These are phyloP conservation scores for Paradisaea rubra DNA, from an alignment of 2,113 vertebrate genomes.

Conservation along the genomic window DNA sequence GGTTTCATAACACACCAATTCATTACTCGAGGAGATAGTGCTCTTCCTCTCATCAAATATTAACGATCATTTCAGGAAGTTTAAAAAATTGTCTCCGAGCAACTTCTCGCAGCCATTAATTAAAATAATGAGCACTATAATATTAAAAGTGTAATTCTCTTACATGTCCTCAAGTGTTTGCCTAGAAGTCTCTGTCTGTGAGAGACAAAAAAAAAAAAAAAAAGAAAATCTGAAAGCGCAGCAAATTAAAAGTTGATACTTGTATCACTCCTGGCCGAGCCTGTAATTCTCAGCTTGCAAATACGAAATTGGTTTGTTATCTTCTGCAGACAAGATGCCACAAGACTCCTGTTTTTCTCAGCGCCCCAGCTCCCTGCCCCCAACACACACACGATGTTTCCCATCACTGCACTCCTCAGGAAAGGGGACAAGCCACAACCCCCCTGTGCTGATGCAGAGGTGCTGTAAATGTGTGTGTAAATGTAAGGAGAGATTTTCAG, in stretches of 20 bases:
- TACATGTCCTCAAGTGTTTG: constrained; percentile 69
- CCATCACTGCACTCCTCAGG: neutral
- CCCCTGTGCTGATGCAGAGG: neutral
- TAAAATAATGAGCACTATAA: constrained; percentile 71
- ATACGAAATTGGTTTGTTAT: constrained; percentile 26
- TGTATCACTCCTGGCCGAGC: constrained; percentile 54
- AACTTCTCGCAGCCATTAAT: constrained; percentile 71
- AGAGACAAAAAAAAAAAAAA: neutral
- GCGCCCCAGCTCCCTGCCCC: neutral
- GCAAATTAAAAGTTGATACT: constrained; percentile 68
- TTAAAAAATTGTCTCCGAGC: constrained; percentile 71
- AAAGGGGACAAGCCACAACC: neutral
- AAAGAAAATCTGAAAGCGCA: constrained; percentile 54
- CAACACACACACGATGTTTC: neutral
- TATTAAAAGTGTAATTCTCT: constrained; percentile 72
- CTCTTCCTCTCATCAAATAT: constrained; percentile 72
- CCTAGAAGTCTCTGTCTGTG: constrained; percentile 61
- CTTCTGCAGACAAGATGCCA: constrained; percentile 15
- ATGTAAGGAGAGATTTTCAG: neutral
- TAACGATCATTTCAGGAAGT: constrained; percentile 66
- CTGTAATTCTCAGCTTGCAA: constrained; percentile 36
- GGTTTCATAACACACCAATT: constrained; percentile 45
- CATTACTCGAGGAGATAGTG: constrained; percentile 63
- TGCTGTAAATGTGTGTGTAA: neutral
- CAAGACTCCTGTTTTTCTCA: neutral